Evolutionary conservation across 92 coral and sea anemone species (phyloP).

Genomic region (Virgularia gustaviana): DNA sequence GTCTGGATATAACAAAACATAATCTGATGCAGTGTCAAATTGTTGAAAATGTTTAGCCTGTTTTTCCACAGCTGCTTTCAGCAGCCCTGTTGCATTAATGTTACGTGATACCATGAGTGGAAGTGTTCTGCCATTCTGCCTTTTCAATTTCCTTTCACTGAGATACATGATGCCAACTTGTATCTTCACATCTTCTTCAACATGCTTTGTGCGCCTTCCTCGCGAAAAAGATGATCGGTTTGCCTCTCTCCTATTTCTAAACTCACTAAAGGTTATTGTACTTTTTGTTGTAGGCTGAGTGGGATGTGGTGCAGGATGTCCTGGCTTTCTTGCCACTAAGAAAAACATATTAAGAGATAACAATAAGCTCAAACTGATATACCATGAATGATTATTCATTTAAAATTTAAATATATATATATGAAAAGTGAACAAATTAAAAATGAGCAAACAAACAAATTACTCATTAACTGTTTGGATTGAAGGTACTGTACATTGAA

Average conservation of each 20-base stretch:
- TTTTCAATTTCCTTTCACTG: not conserved
- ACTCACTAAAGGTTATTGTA: not conserved
- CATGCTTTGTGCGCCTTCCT: not conserved
- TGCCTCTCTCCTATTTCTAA: not conserved
- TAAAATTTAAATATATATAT: too few relatives aligned
- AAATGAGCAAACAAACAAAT: too few relatives aligned
- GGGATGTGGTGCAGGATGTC: not conserved
- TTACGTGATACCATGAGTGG: not conserved
- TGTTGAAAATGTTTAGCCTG: constrained; percentile 21
- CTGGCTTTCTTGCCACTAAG: not conserved
- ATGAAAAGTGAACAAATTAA: too few relatives aligned
- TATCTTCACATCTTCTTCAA: constrained; percentile 1
- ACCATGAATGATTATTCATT: too few relatives aligned
- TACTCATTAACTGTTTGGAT: too few relatives aligned
- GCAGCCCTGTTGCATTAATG: not conserved
- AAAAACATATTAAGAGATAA: not conserved
- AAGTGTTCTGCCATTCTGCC: constrained; percentile 3
- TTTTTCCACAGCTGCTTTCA: not conserved
- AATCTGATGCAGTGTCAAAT: constrained; percentile 10
- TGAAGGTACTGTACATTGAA: too few relatives aligned
- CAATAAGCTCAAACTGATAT: too few relatives aligned
- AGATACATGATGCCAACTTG: not conserved
- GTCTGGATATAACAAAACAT: constrained; percentile 10
- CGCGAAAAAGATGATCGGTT: not conserved
- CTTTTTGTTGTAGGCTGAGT: not conserved